phyloP scores from a whole-genome alignment of 2,888 invertebrate genomes.

The Boloria euphrosyne region DNA sequence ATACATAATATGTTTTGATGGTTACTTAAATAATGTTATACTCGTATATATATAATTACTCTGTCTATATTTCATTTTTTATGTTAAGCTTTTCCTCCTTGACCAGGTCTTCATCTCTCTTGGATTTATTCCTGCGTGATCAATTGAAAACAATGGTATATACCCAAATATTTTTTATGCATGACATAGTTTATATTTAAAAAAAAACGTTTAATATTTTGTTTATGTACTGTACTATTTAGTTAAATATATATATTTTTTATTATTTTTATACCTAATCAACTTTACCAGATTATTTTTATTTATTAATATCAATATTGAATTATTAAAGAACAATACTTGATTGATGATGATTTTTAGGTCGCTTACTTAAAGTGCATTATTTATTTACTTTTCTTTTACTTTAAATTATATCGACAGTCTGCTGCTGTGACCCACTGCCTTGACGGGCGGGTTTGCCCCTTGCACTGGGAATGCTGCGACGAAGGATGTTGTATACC shows the following conservation, averaged over 20 bases:
- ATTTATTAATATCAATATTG: no score
- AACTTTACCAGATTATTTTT: no score
- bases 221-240: no score
- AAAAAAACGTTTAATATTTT: not conserved
- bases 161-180: constrained; percentile 24
- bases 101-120: constrained; percentile 40
- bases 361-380: no score
- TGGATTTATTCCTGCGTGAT: constrained; percentile 41
- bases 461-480: constrained; percentile 89
- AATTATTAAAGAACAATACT: no score
- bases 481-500: constrained; percentile 85
- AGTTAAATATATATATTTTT: no score
- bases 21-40: no score
- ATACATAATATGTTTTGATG: no score
- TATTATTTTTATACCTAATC: no score
- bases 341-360: no score
- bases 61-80: constrained; percentile 10
- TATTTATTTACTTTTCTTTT: no score
- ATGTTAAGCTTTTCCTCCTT: constrained; percentile 29
- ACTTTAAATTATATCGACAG: constrained; percentile 28
- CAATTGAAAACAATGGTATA: constrained; percentile 41
- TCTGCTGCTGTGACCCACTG: constrained; percentile 72
- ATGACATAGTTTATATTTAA: constrained; percentile 14
- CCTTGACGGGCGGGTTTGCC: constrained; percentile 86
- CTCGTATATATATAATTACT: not conserved